Evolutionary conservation across 2,888 invertebrate genomes (phyloP).

Genomic region (Amiota mariae): DNA sequence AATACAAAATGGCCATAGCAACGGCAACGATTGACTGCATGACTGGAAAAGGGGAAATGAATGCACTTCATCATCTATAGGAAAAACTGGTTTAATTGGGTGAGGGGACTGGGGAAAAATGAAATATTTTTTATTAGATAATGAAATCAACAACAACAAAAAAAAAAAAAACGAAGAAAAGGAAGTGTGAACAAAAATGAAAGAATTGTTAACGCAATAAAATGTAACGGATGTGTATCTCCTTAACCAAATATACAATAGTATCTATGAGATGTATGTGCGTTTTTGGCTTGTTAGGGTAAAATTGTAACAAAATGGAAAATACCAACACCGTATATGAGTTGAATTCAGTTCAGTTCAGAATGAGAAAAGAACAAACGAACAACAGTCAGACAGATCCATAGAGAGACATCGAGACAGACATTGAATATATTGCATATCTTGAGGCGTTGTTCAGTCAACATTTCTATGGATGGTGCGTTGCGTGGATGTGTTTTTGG

Average conservation of each 20-base stretch:
- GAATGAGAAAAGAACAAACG: too few relatives aligned
- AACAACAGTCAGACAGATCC: too few relatives aligned
- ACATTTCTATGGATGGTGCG: background rate
- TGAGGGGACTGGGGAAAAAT: background rate
- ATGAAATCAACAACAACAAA: background rate
- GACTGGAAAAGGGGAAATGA: background rate
- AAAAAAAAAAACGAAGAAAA: background rate
- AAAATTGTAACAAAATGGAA: background rate
- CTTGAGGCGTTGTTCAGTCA: conserved; percentile 16
- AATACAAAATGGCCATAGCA: background rate
- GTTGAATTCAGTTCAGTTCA: background rate
- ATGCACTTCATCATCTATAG: background rate
- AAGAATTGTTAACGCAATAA: background rate
- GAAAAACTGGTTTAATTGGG: too few relatives aligned
- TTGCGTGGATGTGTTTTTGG: background rate
- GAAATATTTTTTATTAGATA: conserved; percentile 1
- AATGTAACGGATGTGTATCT: background rate
- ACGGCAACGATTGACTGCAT: background rate
- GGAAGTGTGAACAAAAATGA: background rate
- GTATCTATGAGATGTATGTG: background rate
- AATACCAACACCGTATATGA: background rate
- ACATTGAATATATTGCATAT: conserved; percentile 7
- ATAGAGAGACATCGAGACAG: too few relatives aligned
- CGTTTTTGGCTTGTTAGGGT: background rate
- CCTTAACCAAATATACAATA: background rate